These are phyloP conservation scores for Climacteris rufus DNA, from an alignment of 2,113 vertebrate species.

Conservation along the genomic window DNA sequence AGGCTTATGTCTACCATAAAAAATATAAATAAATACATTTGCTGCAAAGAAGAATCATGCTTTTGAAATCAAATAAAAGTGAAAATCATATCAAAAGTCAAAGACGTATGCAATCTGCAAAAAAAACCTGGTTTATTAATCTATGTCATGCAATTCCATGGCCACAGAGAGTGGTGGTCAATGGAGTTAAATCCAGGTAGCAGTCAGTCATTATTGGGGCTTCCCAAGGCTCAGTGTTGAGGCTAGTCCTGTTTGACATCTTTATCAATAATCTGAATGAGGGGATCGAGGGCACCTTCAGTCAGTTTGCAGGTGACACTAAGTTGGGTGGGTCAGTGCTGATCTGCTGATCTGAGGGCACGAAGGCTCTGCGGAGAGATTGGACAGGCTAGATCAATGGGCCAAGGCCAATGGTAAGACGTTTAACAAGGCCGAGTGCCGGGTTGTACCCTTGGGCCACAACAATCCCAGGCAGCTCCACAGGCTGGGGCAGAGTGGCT, in stretches of 20 bases:
- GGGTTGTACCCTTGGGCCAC: background rate
- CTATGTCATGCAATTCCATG: background rate
- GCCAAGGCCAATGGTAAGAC: too few relatives aligned
- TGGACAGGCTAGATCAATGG: background rate
- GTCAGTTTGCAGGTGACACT: background rate
- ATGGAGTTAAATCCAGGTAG: too few relatives aligned
- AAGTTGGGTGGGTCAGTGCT: background rate
- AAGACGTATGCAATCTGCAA: background rate
- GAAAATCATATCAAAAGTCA: background rate
- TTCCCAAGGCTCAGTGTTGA: background rate
- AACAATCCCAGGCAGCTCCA: background rate
- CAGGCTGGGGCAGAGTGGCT: background rate
- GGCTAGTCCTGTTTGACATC: background rate
- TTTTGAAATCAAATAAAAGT: background rate
- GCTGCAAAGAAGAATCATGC: accelerated
- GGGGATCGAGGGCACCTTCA: background rate
- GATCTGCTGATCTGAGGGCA: background rate
- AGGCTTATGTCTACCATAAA: background rate
- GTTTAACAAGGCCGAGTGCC: background rate
- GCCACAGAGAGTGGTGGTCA: too few relatives aligned
- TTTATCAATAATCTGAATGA: background rate
- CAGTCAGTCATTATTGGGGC: background rate
- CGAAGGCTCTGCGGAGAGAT: background rate
- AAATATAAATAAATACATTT: background rate
- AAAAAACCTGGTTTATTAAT: background rate